Evolutionary conservation across 2,888 invertebrate species (phyloP).

Genomic region (Entomobrya proxima): DNA sequence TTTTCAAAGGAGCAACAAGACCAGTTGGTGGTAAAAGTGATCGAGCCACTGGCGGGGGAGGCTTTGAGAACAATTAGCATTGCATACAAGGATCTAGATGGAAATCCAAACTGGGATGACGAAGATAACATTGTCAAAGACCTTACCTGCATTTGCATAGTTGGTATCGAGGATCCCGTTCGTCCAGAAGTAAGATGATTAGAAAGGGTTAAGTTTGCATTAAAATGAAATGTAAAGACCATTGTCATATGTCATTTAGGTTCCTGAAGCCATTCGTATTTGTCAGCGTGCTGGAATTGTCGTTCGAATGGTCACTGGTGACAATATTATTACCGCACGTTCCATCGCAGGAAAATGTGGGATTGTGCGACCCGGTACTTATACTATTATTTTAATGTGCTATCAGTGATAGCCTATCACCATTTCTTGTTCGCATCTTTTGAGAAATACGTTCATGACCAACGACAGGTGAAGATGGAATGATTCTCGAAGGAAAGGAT

Average conservation of each 20-base stretch:
- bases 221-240: no score
- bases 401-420: no score
- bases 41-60: conserved; percentile 99
- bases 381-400: no score
- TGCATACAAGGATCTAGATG: conserved; percentile 95
- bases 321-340: conserved; percentile 98
- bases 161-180: conserved; percentile 99
- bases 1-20: conserved; percentile 96
- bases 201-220: background rate
- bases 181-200: conserved; percentile 93
- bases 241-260: no score
- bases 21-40: conserved; percentile 92
- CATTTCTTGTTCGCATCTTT: no score
- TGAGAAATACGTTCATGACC: no score
- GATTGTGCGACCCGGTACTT: conserved; percentile 92
- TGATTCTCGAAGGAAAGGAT: conserved; percentile 97
- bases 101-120: conserved; percentile 97
- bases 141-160: conserved; percentile 95
- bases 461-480: conserved; percentile 96
- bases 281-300: conserved; percentile 99
- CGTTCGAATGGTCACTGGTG: conserved; percentile 99
- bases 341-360: conserved; percentile 99
- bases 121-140: conserved; percentile 95
- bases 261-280: conserved; percentile 94
- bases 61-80: conserved; percentile 96